Evolutionary conservation across 2,888 invertebrate genomes (phyloP), one percentile per base, ranked within the genome.

Genomic region (Carabus problematicus): DNA sequence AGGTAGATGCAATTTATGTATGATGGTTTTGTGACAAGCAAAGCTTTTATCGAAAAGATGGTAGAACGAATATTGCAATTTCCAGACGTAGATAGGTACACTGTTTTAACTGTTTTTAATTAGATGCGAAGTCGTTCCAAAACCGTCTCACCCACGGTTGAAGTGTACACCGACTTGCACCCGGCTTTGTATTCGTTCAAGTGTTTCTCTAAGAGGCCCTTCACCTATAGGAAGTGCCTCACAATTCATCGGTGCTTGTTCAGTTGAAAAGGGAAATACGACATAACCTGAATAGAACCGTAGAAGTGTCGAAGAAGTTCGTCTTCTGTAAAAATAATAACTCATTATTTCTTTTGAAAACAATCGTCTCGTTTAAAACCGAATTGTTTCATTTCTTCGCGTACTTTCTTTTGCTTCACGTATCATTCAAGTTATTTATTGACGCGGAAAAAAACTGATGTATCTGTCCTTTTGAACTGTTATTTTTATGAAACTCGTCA

Each of bases 41-140:
- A 6, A 29, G 29, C 29, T 29, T 29, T 29, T 29, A 29, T 29
- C 29, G 29, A 6, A 29, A 29, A 29, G 29, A 29, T 29, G 6
- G 29, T 6, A 3, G 29, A 3, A 29, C 29, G 29, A 29, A 29
- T 6, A 29, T 29, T 60, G 19, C 60, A 60, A 60, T 60, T 60
- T 60, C 16, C 43, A 11, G 45, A 2, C 29, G 29, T 29, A 29
- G 29, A 29, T 29, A 29, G 29, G 6, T 29, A 29, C 29, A 29
- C 29, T 29, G 16, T 29, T 60, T 60, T 60, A 60, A 43, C 60
- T 60, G 60, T 43, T 42, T 64, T 64, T 64, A 52, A 64, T 64
- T 64, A 64, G 41, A 64, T n/a, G 47, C 11, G 54, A 18, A 42
- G 52, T 16, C 7, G 19, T 18, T 18, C 29, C 18, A 29, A 3